Percentiles rank a stretch among this genome's conserved stretches.
These are phyloP conservation scores for Pycnomerus fuliginosus DNA, from an alignment of 2,888 invertebrate genomes.

Conservation along the genomic window DNA sequence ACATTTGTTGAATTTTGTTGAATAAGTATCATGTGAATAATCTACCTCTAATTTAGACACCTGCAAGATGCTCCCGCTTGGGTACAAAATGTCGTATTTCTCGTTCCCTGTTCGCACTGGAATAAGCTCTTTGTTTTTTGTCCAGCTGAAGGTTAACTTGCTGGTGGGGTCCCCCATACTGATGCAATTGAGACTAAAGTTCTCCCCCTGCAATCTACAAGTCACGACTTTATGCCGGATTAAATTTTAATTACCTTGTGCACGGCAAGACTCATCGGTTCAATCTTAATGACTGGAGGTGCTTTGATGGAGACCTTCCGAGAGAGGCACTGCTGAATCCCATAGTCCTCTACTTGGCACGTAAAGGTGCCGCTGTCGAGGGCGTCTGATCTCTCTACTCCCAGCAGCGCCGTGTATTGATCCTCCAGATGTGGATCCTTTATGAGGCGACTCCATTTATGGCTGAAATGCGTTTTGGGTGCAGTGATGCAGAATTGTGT, in stretches of 20 bases:
- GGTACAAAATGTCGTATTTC: conserved; percentile 83
- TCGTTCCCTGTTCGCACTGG: conserved; percentile 73
- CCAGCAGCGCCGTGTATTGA: conserved; percentile 68
- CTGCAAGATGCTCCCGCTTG: conserved; percentile 79
- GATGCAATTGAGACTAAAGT: conserved; percentile 70
- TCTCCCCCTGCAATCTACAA: conserved; percentile 60
- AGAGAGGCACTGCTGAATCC: conserved; percentile 68
- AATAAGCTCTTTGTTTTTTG: conserved; percentile 72
- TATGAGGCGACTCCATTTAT: conserved; percentile 65
- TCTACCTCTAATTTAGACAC: conserved; percentile 73
- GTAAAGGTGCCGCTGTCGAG: conserved; percentile 78
- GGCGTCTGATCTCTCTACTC: conserved; percentile 67
- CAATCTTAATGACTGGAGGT: conserved; percentile 66
- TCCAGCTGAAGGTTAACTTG: conserved; percentile 80
- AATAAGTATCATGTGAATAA: neutral
- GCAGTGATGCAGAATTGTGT: no score
- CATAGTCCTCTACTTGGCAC: conserved; percentile 73
- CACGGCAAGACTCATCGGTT: conserved; percentile 69
- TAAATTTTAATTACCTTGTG: conserved; percentile 59
- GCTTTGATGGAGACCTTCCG: conserved; percentile 62
- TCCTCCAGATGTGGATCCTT: conserved; percentile 56
- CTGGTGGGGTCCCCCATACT: conserved; percentile 67
- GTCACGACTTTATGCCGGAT: conserved; percentile 2
- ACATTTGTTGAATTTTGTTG: neutral
- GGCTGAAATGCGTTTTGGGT: no score